A percentile compares a stretch with the other conserved stretches of the same genome.
phyloP scores from a whole-genome alignment of 2,797 vertebrate genomes.

The Falco cherrug region DNA sequence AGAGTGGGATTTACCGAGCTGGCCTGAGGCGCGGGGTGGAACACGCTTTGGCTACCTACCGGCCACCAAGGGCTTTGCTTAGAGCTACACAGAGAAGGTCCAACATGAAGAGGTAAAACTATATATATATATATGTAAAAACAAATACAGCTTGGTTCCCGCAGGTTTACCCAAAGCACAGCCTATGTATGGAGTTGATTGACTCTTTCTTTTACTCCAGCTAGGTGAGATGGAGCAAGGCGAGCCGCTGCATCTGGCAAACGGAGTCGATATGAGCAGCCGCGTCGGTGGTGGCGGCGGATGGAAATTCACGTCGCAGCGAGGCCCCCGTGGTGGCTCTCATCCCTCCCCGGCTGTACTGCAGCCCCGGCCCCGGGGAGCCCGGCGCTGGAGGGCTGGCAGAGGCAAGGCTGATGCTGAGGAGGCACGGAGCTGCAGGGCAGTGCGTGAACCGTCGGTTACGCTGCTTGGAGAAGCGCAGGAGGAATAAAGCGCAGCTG shows the following conservation, averaged over 20 bases:
- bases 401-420: not conserved
- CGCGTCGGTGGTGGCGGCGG: too few species aligned
- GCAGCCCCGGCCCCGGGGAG: not conserved
- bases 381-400: too few species aligned
- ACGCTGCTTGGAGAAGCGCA: not conserved
- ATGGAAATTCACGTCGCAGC: not conserved
- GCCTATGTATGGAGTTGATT: not conserved
- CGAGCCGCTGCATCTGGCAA: not conserved
- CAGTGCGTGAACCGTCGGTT: fast-evolving
- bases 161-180: not conserved
- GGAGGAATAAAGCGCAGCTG: not conserved
- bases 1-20: not conserved
- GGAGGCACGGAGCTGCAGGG: too few species aligned
- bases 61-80: not conserved
- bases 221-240: not conserved
- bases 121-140: too few species aligned
- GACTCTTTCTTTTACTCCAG: not conserved
- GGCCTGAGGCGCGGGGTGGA: not conserved
- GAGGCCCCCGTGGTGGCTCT: not conserved
- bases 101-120: not conserved
- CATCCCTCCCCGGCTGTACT: fast-evolving
- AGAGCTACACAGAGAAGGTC: not conserved
- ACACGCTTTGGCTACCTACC: too few species aligned
- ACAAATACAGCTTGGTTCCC: not conserved
- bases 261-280: not conserved